These are phyloP conservation scores for Aleiodes alternator DNA, from an alignment of 2,888 invertebrate species.

Conservation along the genomic window DNA sequence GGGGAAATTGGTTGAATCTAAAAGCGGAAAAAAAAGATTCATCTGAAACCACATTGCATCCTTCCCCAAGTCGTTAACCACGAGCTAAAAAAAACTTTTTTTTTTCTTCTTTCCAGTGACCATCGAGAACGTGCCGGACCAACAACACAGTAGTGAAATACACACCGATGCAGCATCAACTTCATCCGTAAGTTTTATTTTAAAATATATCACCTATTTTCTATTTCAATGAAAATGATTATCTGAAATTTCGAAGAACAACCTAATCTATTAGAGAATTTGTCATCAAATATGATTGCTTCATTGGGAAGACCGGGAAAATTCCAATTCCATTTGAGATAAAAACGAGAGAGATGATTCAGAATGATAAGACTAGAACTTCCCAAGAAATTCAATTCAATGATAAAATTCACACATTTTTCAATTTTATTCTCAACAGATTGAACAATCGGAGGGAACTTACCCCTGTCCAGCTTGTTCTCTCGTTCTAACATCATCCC, in stretches of 20 bases:
- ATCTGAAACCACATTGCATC: constrained; percentile 36
- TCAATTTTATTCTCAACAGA: constrained; percentile 14
- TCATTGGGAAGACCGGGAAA: neutral
- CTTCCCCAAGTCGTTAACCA: constrained; percentile 32
- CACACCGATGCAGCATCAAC: constrained; percentile 67
- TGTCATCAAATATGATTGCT: neutral
- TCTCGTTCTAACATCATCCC: constrained; percentile 61
- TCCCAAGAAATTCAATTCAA: neutral
- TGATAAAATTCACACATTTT: neutral
- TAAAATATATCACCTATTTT: neutral
- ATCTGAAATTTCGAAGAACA: no score
- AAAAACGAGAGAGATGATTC: no score
- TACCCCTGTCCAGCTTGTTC: constrained; percentile 69
- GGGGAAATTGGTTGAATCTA: neutral
- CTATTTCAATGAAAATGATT: neutral
- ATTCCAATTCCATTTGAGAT: neutral
- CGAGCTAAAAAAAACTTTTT: constrained; percentile 25
- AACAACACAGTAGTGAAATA: constrained; percentile 60
- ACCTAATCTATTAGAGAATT: no score
- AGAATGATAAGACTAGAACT: no score
- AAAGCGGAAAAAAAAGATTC: constrained; percentile 19
- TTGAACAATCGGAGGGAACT: constrained; percentile 51
- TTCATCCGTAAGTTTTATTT: constrained; percentile 61
- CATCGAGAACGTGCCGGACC: constrained; percentile 62
- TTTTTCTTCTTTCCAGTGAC: constrained; percentile 63